Conservation (phyloP, 2,113 vertebrate species). For the Megaceryle torquata region DNA sequence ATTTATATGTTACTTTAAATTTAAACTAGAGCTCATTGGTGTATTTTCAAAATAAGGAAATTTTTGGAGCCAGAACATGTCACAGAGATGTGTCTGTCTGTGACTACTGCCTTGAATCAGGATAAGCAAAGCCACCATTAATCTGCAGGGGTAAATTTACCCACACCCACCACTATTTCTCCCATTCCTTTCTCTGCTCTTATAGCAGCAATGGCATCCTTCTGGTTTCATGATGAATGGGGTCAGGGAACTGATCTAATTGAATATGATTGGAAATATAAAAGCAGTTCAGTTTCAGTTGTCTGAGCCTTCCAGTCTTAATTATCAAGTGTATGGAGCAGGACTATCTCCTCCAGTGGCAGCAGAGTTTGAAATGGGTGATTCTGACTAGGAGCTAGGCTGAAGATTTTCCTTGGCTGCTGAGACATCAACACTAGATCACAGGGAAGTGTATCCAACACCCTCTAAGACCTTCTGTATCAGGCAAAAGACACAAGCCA, state of each 20-base stretch:
- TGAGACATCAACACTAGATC: not conserved
- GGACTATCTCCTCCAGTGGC: not conserved
- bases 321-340: not conserved
- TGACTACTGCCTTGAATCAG: not conserved
- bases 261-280: not conserved
- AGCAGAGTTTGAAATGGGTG: not conserved
- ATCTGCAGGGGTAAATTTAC: not conserved
- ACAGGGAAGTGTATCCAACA: not conserved
- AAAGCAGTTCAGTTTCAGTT: not conserved
- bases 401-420: not conserved
- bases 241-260: not conserved
- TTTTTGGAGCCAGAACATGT: not conserved
- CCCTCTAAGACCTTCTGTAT: not conserved
- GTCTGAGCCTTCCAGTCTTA: not conserved
- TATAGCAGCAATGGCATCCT: not conserved
- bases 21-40: not conserved
- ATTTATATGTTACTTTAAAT: slow-evolving; percentile 33
- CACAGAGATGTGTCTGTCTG: not conserved
- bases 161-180: not conserved
- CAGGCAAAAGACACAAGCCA: not conserved
- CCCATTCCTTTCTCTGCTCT: not conserved
- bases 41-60: not conserved
- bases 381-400: not conserved
- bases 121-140: not conserved
- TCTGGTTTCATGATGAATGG: not conserved